Evolutionary conservation across 2,888 invertebrate species (phyloP).

Genomic region (Pristionchus arcanus): DNA sequence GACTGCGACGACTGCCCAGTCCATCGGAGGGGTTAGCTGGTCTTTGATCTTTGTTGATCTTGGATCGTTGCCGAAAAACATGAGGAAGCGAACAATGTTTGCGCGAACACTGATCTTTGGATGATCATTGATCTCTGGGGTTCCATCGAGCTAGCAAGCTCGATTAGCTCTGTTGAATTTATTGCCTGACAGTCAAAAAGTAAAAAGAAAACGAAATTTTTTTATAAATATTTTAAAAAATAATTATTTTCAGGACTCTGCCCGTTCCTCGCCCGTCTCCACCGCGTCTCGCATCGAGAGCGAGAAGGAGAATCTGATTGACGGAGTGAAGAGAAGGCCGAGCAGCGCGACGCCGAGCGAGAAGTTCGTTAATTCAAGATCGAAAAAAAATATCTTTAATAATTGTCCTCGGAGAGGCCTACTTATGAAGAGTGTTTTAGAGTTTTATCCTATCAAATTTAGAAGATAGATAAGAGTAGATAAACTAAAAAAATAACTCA

Average conservation of each 20-base stretch:
- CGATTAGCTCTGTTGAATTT: too few species aligned
- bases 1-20: neutral
- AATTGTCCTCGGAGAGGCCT: too few species aligned
- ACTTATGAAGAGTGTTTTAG: too few species aligned
- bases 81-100: neutral
- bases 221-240: neutral
- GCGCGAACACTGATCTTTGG: neutral
- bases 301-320: conserved; percentile 27
- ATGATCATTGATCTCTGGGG: neutral
- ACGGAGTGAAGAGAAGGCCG: neutral
- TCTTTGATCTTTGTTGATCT: neutral
- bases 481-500: too few species aligned
- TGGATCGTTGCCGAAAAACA: neutral
- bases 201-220: too few species aligned
- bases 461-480: too few species aligned
- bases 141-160: too few species aligned
- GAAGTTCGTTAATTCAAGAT: too few species aligned
- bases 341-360: conserved; percentile 46
- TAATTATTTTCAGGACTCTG: neutral
- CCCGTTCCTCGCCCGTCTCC: neutral
- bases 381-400: too few species aligned
- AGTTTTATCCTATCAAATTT: too few species aligned
- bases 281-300: neutral
- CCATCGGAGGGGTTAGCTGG: neutral
- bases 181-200: too few species aligned